Evolutionary conservation across 23 tunicate species (phyloP).

Genomic region (Styela clava): DNA sequence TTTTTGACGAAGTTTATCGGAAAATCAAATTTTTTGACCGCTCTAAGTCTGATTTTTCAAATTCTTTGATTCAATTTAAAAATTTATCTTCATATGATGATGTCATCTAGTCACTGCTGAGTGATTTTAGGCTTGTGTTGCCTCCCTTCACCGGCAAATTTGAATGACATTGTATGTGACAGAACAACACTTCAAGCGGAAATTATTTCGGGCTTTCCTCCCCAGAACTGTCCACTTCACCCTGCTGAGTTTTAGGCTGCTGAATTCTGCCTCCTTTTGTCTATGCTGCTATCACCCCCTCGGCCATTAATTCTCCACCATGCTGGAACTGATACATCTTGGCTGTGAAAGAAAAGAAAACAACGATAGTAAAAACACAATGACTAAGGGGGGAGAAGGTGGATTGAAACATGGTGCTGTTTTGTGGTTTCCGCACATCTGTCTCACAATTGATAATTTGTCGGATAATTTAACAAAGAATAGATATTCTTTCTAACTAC

Average conservation of each 20-base stretch:
- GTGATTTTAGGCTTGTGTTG: background rate
- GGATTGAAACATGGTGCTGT: too few relatives aligned
- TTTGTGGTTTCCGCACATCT: too few relatives aligned
- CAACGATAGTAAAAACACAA: too few relatives aligned
- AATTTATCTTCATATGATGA: background rate
- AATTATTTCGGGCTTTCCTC: background rate
- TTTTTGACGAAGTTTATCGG: background rate
- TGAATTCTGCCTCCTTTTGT: background rate
- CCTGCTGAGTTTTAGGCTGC: background rate
- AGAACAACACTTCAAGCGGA: background rate
- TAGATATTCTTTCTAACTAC: too few relatives aligned
- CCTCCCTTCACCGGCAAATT: background rate
- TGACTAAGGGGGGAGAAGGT: too few relatives aligned
- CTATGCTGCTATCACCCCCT: too few relatives aligned
- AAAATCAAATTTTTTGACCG: background rate
- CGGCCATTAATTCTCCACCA: too few relatives aligned
- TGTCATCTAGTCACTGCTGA: background rate
- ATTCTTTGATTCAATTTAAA: conserved; percentile 2
- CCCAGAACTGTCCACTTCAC: background rate
- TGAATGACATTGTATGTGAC: background rate
- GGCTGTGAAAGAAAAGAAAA: too few relatives aligned
- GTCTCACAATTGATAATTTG: too few relatives aligned
- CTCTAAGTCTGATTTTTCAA: background rate
- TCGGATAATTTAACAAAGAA: too few relatives aligned
- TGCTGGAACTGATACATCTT: too few relatives aligned